Evolutionary conservation across 2,113 vertebrate species (phyloP), one percentile per base, ranked within the genome.

Genomic region (Coregonus clupeaformis): DNA sequence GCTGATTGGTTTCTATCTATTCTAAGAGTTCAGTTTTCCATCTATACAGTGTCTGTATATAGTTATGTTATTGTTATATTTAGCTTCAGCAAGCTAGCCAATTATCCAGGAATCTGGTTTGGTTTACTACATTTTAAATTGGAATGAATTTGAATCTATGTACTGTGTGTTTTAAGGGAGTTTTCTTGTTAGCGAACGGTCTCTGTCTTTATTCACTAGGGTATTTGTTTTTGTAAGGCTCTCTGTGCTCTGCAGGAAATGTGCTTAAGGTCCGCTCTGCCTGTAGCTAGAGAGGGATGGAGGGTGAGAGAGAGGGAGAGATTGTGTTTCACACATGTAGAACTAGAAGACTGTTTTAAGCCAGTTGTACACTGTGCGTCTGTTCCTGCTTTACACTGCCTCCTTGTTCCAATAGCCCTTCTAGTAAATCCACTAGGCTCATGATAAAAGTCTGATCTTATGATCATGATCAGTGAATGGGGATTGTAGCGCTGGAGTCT

Each of bases 351-450:
- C 65, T 77, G 71, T 36, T 55, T 12, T 42, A 47, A 73, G 80
- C 13, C 77, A 73, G 73, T 74, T 77, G 73, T 73, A 91, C 88
- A 89, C 86, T 83, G 86, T 72, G 18, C 9, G 77, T 52, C 84
- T 91, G 87, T 89, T 82, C 42, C 11, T 69, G 75, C 74, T 80
- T 71, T 79, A 89, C 85, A 90, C 84, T 88, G 84, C 82, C 2
- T 79, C 88, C 85, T 91, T 90, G 87, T 91, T 85, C 80, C 67
- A 62, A 76, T 74, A 69, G 65, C 57, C 74, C 30, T 70, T 78
- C 83, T 66, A 79, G 74, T 72, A 18, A 59, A 13, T 67, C 49
- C 73, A 49, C 52, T 27, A 42, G 55, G 57, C 75, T 75, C 60
- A 59, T n/a, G 71, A 69, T 71, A 73, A 68, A 11, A 78, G 79